Evolutionary conservation across 1,140 invertebrate species (phyloP).

Genomic region (Drosophila simulans): DNA sequence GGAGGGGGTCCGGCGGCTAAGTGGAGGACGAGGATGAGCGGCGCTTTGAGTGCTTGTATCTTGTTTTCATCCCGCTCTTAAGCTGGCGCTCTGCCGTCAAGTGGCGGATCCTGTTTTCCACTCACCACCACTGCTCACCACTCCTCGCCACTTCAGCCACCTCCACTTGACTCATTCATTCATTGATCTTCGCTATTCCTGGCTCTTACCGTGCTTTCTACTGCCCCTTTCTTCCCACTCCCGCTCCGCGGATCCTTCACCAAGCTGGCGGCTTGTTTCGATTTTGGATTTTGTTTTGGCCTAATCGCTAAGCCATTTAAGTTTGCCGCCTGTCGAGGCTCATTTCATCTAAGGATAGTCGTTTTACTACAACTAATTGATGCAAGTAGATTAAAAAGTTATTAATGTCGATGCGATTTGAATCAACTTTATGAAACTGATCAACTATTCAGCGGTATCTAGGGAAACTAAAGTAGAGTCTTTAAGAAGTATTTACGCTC

Average conservation of each 20-base stretch:
- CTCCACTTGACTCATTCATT: slow-evolving; percentile 57
- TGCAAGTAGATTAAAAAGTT: slow-evolving; percentile 7
- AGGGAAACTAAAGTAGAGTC: too few relatives aligned
- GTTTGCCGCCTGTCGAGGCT: slow-evolving; percentile 40
- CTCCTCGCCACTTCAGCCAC: slow-evolving; percentile 3
- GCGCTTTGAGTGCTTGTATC: slow-evolving; percentile 73
- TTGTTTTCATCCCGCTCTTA: slow-evolving; percentile 3
- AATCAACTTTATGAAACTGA: slow-evolving; percentile 10
- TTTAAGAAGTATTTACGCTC: too few relatives aligned
- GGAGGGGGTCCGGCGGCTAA: slow-evolving; percentile 20
- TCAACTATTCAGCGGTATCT: not conserved
- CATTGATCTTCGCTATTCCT: slow-evolving; percentile 42
- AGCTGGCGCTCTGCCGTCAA: slow-evolving; percentile 49
- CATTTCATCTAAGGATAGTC: slow-evolving; percentile 16
- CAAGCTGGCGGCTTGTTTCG: slow-evolving; percentile 10
- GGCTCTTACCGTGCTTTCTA: slow-evolving; percentile 26
- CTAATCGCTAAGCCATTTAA: slow-evolving; percentile 29
- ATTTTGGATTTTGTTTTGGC: slow-evolving; percentile 30
- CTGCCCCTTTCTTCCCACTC: too few relatives aligned
- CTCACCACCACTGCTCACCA: slow-evolving; percentile 1
- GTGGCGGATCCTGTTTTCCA: slow-evolving; percentile 47
- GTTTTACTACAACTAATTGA: slow-evolving; percentile 21
- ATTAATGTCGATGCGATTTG: not conserved
- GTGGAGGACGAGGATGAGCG: slow-evolving; percentile 63
- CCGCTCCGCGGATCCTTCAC: too few relatives aligned